phyloP scores from a whole-genome alignment of 2,113 vertebrate genomes.

The Otus sunia region DNA sequence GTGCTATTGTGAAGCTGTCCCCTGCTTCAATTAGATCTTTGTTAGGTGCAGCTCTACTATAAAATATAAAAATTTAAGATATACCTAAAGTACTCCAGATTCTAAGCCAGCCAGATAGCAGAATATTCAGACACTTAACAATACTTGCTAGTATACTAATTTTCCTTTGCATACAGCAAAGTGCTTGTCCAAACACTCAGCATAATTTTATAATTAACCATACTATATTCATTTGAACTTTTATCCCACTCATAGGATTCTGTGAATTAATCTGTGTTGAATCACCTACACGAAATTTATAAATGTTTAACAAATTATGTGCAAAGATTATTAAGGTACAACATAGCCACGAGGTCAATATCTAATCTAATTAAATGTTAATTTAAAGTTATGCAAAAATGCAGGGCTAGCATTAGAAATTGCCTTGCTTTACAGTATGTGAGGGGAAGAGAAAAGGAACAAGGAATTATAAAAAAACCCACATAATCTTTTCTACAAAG shows the following conservation, averaged over 20 bases:
- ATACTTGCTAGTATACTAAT: not conserved
- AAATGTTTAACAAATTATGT: not conserved
- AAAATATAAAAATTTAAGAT: not conserved
- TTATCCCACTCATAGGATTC: not conserved
- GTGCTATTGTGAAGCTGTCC: not conserved
- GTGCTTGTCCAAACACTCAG: not conserved
- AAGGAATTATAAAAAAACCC: not conserved
- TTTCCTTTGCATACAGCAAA: not conserved
- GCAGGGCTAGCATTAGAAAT: not conserved
- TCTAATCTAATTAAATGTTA: constrained; percentile 31
- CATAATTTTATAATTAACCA: not conserved
- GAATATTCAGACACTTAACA: not conserved
- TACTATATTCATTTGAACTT: not conserved
- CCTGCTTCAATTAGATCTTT: not conserved
- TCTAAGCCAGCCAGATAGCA: not conserved
- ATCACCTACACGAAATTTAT: not conserved
- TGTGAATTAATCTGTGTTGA: not conserved
- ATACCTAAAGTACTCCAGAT: not conserved
- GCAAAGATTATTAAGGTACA: not conserved
- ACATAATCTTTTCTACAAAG: not conserved
- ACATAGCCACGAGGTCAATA: not conserved
- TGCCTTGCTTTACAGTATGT: not conserved
- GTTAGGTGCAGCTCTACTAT: not conserved
- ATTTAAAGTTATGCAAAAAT: not conserved
- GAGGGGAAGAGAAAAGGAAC: not conserved